Percentiles rank a stretch among this genome's conserved stretches.
Evolutionary conservation across 2,888 invertebrate genomes (phyloP).

Genomic region (Apamea epomidion): DNA sequence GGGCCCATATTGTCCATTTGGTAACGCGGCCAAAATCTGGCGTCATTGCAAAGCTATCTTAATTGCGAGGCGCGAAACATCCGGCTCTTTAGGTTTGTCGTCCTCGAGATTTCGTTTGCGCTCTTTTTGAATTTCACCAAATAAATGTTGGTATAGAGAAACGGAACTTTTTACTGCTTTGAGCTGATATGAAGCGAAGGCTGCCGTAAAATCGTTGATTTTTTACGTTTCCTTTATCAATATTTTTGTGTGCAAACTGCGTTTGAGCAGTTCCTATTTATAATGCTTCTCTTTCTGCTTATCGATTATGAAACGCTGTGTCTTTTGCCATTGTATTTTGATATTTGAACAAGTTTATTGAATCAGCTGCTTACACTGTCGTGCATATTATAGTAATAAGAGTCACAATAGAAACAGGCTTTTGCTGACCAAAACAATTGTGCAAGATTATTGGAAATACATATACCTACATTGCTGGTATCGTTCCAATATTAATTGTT

Average conservation of each 20-base stretch:
- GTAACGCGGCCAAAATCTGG: constrained; percentile 62
- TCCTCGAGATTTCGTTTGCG: constrained; percentile 58
- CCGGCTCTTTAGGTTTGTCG: constrained; percentile 71
- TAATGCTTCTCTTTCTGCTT: constrained; percentile 25
- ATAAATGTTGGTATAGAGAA: constrained; percentile 63
- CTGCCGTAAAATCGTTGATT: constrained; percentile 13
- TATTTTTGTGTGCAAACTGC: constrained; percentile 4
- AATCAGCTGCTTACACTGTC: constrained; percentile 21
- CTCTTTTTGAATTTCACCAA: constrained; percentile 58
- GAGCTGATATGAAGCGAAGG: constrained; percentile 34
- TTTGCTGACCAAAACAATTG: neutral
- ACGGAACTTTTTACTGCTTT: constrained; percentile 58
- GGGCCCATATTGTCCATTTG: constrained; percentile 61
- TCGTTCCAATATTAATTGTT: neutral
- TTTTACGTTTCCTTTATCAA: constrained; percentile 17
- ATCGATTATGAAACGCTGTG: constrained; percentile 24
- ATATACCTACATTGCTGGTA: neutral
- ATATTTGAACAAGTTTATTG: constrained; percentile 3
- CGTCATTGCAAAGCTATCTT: constrained; percentile 73
- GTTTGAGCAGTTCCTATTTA: neutral
- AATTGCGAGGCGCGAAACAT: constrained; percentile 71
- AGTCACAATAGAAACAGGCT: neutral
- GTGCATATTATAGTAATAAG: neutral
- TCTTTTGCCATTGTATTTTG: constrained; percentile 8
- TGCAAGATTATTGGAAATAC: neutral